These are phyloP conservation scores for Drosophila lacicola DNA, from an alignment of 2,888 invertebrate species.

Conservation along the genomic window DNA sequence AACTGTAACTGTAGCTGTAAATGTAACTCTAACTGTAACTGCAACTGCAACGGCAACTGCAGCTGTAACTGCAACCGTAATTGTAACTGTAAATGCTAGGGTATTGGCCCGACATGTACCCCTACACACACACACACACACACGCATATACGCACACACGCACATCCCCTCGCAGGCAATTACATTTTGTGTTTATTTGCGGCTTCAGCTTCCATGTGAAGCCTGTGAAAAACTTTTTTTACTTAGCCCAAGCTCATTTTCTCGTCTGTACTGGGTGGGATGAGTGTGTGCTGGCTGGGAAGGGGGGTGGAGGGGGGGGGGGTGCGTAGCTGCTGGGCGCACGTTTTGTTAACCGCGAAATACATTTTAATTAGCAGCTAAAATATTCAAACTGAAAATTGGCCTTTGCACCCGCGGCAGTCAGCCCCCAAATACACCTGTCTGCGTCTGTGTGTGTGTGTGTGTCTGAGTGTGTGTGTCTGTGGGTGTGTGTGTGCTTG, in stretches of 20 bases:
- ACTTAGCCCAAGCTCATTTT: conserved; percentile 40
- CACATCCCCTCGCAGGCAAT: conserved; percentile 17
- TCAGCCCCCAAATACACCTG: conserved; percentile 27
- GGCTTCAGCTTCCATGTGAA: conserved; percentile 48
- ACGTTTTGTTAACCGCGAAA: conserved; percentile 76
- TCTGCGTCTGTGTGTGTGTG: neutral
- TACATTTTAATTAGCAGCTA: conserved; percentile 80
- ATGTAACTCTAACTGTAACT: conserved; percentile 35
- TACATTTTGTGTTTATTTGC: conserved; percentile 74
- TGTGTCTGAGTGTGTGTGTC: neutral
- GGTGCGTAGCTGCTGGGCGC: conserved; percentile 13
- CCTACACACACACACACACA: neutral
- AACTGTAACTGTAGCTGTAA: conserved; percentile 20
- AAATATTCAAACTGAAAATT: conserved; percentile 79
- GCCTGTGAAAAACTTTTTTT: conserved; percentile 44
- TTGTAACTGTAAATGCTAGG: conserved; percentile 40
- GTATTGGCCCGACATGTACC: conserved; percentile 20
- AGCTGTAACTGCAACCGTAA: conserved; percentile 37
- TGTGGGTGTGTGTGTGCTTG: conserved; percentile 4
- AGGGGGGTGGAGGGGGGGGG: neutral
- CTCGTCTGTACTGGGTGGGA: conserved; percentile 9
- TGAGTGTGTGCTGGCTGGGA: no score
- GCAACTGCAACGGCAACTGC: conserved; percentile 18
- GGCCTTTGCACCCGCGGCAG: conserved; percentile 62
- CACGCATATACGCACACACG: neutral